Conservation (phyloP, 2,888 invertebrate genomes). For the Calameuta idolon region DNA sequence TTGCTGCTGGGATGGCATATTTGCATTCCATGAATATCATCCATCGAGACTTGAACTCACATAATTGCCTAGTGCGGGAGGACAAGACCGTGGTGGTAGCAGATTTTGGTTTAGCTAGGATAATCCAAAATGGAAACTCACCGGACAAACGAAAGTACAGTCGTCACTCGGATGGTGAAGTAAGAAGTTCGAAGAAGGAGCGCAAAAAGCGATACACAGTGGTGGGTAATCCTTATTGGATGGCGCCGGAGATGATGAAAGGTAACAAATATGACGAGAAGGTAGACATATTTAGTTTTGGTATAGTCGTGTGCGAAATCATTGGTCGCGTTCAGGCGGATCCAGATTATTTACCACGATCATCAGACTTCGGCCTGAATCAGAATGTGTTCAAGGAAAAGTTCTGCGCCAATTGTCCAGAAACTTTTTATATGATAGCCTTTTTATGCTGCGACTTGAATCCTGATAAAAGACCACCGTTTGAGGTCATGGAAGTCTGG, state of each 20-base stretch:
- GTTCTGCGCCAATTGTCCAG: constrained; percentile 87
- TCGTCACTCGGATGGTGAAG: constrained; percentile 64
- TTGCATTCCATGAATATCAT: constrained; percentile 95
- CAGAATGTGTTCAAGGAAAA: constrained; percentile 86
- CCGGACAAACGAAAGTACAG: constrained; percentile 61
- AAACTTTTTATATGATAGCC: constrained; percentile 88
- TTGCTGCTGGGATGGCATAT: constrained; percentile 94
- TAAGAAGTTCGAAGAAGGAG: constrained; percentile 73
- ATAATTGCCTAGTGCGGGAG: constrained; percentile 93
- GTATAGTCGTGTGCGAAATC: constrained; percentile 95
- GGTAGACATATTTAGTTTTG: constrained; percentile 96
- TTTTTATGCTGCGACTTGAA: constrained; percentile 92
- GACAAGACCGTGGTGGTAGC: constrained; percentile 94
- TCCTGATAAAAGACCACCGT: constrained; percentile 91
- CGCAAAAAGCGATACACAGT: constrained; percentile 93
- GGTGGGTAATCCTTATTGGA: constrained; percentile 98
- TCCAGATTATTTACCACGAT: constrained; percentile 92
- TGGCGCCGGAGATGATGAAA: constrained; percentile 99
- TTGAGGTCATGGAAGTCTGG: constrained; percentile 92
- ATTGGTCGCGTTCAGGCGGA: constrained; percentile 96
- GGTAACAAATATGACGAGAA: constrained; percentile 96
- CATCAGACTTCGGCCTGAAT: constrained; percentile 92
- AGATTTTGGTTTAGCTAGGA: constrained; percentile 93
- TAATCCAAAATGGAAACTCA: constrained; percentile 72
- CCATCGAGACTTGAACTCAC: constrained; percentile 94